A percentile compares a stretch with the other conserved stretches of the same genome.
Conservation (phyloP, 2,888 invertebrate species). For the Polymixis lichenea region DNA sequence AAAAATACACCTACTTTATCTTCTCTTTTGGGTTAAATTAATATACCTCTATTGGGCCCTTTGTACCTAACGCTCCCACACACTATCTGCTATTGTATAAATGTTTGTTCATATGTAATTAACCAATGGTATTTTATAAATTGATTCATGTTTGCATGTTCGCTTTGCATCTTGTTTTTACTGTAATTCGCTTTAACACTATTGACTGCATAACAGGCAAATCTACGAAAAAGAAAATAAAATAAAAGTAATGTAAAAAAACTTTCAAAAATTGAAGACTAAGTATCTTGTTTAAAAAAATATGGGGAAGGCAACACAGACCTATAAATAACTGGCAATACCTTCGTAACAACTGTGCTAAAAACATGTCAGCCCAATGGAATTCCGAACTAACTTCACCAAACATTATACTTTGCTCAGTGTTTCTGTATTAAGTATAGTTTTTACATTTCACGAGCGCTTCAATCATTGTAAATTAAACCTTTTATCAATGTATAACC, state of each 20-base stretch:
- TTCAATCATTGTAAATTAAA: slow-evolving; percentile 36
- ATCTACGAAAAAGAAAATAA: slow-evolving; percentile 64
- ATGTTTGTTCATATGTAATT: slow-evolving; percentile 57
- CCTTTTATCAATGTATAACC: slow-evolving; percentile 34
- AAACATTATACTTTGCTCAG: slow-evolving; percentile 43
- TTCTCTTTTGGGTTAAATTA: slow-evolving; percentile 37
- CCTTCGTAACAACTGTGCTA: slow-evolving; percentile 40
- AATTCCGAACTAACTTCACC: slow-evolving; percentile 26
- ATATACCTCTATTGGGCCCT: slow-evolving; percentile 22
- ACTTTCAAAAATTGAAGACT: neutral
- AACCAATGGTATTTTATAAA: slow-evolving; percentile 56
- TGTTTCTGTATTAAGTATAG: slow-evolving; percentile 28
- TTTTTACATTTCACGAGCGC: slow-evolving; percentile 36
- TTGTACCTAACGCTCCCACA: slow-evolving; percentile 49
- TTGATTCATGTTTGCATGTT: slow-evolving; percentile 72
- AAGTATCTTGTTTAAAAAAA: neutral
- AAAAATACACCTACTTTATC: neutral
- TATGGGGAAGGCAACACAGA: slow-evolving; percentile 58
- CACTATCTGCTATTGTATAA: slow-evolving; percentile 60
- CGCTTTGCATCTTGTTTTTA: slow-evolving; percentile 78
- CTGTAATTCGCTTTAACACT: slow-evolving; percentile 69
- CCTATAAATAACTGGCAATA: slow-evolving; percentile 26
- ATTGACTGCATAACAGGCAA: slow-evolving; percentile 63
- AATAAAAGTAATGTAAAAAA: neutral
- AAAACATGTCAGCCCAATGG: slow-evolving; percentile 4